phyloP scores from a whole-genome alignment of 1,140 invertebrate genomes.

The Monomorium pharaonis region DNA sequence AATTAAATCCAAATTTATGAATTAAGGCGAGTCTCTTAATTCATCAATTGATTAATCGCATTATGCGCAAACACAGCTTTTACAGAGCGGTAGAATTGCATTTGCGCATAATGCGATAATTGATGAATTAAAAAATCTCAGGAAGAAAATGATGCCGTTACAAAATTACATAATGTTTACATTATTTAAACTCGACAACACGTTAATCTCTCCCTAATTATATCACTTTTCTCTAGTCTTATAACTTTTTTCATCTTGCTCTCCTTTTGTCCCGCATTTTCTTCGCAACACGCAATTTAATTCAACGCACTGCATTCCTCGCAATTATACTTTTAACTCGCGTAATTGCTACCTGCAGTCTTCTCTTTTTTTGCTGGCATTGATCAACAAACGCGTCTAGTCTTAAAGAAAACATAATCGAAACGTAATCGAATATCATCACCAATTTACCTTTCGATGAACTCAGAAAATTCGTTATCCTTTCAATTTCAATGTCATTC shows the following conservation, averaged over 20 bases:
- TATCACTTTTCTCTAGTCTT: background rate
- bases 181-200: no score
- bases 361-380: background rate
- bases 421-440: background rate
- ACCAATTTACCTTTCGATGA: background rate
- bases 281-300: background rate
- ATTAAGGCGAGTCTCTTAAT: no score
- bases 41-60: no score
- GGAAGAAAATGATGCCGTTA: no score
- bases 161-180: no score
- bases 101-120: no score
- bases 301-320: no score
- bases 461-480: background rate
- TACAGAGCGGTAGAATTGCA: no score
- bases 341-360: background rate
- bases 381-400: background rate
- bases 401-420: background rate
- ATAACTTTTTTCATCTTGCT: background rate
- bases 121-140: no score
- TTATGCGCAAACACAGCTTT: no score
- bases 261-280: background rate
- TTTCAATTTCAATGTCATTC: background rate
- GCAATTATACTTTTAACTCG: background rate
- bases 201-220: no score
- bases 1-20: no score